Evolutionary conservation across 2,797 vertebrate genomes (phyloP).

Genomic region (Arremon aurantiirostris): DNA sequence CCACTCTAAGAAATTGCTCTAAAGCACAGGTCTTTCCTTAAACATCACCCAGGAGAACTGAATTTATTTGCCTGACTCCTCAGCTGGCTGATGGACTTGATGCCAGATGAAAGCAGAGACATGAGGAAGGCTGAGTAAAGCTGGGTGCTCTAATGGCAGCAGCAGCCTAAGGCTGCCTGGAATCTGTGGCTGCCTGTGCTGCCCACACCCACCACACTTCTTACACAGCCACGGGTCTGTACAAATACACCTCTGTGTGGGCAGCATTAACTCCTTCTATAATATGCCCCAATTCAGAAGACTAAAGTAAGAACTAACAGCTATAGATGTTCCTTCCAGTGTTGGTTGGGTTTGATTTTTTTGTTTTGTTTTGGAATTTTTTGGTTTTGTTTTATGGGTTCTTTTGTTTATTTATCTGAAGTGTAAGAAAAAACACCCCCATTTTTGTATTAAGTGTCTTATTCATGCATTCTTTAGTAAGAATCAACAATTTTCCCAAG

Average conservation of each 20-base stretch:
- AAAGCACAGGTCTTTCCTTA: not conserved
- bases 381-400: not conserved
- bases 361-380: not conserved
- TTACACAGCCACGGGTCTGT: not conserved
- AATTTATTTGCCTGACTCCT: not conserved
- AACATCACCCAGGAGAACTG: not conserved
- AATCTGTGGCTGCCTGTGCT: not conserved
- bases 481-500: not conserved
- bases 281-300: not conserved
- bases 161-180: not conserved
- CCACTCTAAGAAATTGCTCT: not conserved
- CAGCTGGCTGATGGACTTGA: not conserved
- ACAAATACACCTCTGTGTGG: not conserved
- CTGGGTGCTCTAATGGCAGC: not conserved
- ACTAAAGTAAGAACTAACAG: not conserved
- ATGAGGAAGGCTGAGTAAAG: not conserved
- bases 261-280: not conserved
- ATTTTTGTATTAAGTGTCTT: not conserved
- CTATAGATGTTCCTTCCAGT: not conserved
- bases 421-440: not conserved
- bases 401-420: not conserved
- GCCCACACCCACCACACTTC: not conserved
- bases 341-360: accelerated
- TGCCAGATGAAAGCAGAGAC: not conserved
- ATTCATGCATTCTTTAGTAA: not conserved